These are phyloP conservation scores for Paraescarpia echinospica DNA, from an alignment of 1,140 invertebrate genomes.

Conservation along the genomic window DNA sequence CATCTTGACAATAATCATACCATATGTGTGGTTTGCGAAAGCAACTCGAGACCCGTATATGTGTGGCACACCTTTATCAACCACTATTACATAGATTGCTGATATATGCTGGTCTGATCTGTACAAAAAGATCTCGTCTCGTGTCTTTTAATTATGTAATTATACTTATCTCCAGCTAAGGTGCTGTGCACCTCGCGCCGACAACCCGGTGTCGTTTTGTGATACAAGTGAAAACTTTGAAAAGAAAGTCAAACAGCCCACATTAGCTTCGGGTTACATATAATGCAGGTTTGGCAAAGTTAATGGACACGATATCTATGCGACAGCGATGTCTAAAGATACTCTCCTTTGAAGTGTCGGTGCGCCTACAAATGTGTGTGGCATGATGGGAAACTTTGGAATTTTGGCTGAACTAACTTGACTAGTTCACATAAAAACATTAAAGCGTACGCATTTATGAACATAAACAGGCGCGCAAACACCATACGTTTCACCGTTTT, in stretches of 20 bases:
- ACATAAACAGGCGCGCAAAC: too few relatives aligned
- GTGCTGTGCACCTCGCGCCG: not conserved
- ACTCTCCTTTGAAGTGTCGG: not conserved
- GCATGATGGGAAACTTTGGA: not conserved
- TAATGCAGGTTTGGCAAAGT: not conserved
- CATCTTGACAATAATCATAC: not conserved
- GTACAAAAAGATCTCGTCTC: not conserved
- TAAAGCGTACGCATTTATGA: too few relatives aligned
- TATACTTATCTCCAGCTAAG: not conserved
- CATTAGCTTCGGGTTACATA: not conserved
- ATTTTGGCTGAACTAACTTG: not conserved
- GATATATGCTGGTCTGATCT: not conserved
- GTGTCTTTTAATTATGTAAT: constrained; percentile 1
- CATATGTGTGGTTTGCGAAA: not conserved
- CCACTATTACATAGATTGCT: not conserved
- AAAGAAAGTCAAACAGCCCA: not conserved
- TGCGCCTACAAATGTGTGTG: not conserved
- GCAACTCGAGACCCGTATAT: not conserved
- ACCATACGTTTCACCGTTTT: too few relatives aligned
- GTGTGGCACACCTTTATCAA: not conserved
- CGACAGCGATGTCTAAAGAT: not conserved
- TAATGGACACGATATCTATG: not conserved
- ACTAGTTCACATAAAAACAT: too few relatives aligned
- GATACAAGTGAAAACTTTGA: not conserved
- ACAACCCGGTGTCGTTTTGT: not conserved